Base-by-base conservation (phyloP, 2,113 vertebrate genomes). In the Tympanuchus pallidicinctus region DNA sequence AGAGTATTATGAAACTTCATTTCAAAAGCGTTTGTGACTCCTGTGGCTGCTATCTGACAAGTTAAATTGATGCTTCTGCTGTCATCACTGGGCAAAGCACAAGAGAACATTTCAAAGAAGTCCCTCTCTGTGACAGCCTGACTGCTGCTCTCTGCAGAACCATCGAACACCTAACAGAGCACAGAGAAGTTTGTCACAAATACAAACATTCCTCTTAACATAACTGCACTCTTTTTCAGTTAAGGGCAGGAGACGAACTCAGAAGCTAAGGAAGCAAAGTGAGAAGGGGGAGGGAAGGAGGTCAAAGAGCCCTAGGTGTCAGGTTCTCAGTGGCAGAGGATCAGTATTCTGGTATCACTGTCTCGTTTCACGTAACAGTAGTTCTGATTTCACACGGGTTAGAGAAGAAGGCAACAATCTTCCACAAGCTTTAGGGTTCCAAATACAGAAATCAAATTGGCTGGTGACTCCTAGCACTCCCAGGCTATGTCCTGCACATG, bases 401-500 rank as follows among this genome's bases (percentile, higher is more conserved):
- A 22, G 13, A 16, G 47, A 60, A 79, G 82, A 82, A 78, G 59
- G 21, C 16, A 82, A 69, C 34, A 76, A 85, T 13, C 24, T 89
- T 67, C 45, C 38, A 74, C 10, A 20, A 38, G 34, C 34, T 80
- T 86, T 10, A 24, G 40, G 61, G 42, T 40, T 24, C 66, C 20
- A n/a, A 6, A 42, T 18, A 77, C 16, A 45, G 57, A 60, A 42
- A n/a, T 75, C 32, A 86, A 61, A 34, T 3, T 71, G n/a, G 10
- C n/a, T 81, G 70, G 52, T 48, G 81, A 36, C 12, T 13, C 6
- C 36, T 71, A 57, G 28, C 43, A 38, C 42, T 27, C 10, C 20
- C 25, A 48, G 32, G 4, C 34, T 75, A 38, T 0, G 0, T 38
- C 40, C 30, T 65, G 11, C 6, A 6, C 12, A 10, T 0, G 0